These are phyloP conservation scores for Poecilia picta DNA, from an alignment of 2,797 vertebrate species.

Conservation along the genomic window DNA sequence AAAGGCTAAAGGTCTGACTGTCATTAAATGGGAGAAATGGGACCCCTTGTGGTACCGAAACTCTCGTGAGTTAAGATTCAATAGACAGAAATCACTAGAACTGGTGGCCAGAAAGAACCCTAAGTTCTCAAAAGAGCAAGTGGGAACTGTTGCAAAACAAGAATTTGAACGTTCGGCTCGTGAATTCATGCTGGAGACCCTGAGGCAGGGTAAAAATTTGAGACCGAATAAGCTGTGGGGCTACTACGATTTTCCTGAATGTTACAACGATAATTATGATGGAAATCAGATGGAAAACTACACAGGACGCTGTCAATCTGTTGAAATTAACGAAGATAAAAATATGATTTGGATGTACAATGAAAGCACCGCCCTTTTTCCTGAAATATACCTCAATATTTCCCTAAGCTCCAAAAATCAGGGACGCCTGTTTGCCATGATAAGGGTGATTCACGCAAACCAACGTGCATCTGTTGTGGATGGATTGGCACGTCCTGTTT, in stretches of 20 bases:
- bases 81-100: slow-evolving; percentile 83
- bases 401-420: slow-evolving; percentile 76
- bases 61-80: slow-evolving; percentile 87
- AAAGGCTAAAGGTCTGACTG: slow-evolving; percentile 71
- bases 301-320: slow-evolving; percentile 92
- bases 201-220: slow-evolving; percentile 85
- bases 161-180: slow-evolving; percentile 90
- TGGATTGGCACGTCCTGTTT: slow-evolving; percentile 88
- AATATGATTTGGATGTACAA: slow-evolving; percentile 92
- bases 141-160: slow-evolving; percentile 78
- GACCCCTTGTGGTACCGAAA: slow-evolving; percentile 95
- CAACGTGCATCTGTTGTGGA: slow-evolving; percentile 87
- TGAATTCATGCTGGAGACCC: slow-evolving; percentile 89
- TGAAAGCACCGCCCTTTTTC: slow-evolving; percentile 91
- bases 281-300: slow-evolving; percentile 88
- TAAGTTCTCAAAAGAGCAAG: slow-evolving; percentile 62
- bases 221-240: slow-evolving; percentile 95
- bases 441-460: too few relatives aligned
- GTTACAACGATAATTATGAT: slow-evolving; percentile 98
- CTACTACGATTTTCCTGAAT: slow-evolving; percentile 97
- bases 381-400: slow-evolving; percentile 92
- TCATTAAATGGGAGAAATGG: slow-evolving; percentile 99
- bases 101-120: slow-evolving; percentile 66
- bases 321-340: too few relatives aligned
- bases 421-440: slow-evolving; percentile 91